Conservation (phyloP, 35 echinoderm and acorn worm species). For the Hemicentrotus pulcherrimus region DNA sequence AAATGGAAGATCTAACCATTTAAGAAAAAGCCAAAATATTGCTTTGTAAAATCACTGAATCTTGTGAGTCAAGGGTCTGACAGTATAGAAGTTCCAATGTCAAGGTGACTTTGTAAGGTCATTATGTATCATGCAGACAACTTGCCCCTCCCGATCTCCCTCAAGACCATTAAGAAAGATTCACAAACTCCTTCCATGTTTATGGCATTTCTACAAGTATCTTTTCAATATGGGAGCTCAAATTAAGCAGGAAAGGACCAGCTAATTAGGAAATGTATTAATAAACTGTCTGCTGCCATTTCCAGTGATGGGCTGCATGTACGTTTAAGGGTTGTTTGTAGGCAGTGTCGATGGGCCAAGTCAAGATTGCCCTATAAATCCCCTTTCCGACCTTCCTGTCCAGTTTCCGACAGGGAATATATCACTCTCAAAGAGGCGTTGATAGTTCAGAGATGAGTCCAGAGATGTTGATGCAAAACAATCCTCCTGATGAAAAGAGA, state of each 20-base stretch:
- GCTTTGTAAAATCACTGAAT: no score
- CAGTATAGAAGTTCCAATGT: not conserved
- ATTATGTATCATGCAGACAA: not conserved
- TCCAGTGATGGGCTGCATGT: not conserved
- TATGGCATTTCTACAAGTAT: constrained; percentile 9
- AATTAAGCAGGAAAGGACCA: not conserved
- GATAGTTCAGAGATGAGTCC: not conserved
- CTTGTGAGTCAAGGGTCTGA: not conserved
- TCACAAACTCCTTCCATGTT: not conserved
- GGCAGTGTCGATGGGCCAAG: constrained; percentile 3
- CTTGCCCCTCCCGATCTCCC: not conserved
- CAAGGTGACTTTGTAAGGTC: constrained; percentile 26
- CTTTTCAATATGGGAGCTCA: not conserved
- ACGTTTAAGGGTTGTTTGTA: not conserved
- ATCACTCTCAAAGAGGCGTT: constrained; percentile 26
- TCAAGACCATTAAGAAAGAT: not conserved
- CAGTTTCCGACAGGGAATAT: constrained; percentile 19
- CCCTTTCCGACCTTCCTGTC: constrained; percentile 31
- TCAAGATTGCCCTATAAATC: constrained; percentile 16
- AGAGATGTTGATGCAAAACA: not conserved
- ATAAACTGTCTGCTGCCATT: constrained; percentile 36
- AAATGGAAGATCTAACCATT: not conserved
- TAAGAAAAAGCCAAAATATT: not conserved
- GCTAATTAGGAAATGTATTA: constrained; percentile 38
- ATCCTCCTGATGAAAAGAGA: not conserved